A percentile compares a stretch with the other conserved stretches of the same genome.
Evolutionary conservation across 1,140 invertebrate genomes (phyloP).

Genomic region (Elymnias hypermnestra): DNA sequence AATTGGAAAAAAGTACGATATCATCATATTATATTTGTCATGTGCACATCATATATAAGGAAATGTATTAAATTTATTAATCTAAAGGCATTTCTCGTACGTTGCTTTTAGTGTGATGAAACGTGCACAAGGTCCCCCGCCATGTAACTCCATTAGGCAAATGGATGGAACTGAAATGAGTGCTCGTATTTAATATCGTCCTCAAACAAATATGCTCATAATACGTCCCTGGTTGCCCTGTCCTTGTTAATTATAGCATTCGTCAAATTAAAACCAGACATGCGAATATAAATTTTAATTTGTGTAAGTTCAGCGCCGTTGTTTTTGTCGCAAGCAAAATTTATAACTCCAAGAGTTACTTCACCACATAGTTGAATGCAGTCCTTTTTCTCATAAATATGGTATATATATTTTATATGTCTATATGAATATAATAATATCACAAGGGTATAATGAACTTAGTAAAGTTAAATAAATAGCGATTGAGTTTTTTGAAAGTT

Average conservation of each 20-base stretch:
- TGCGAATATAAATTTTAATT: background rate
- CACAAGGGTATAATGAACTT: too few relatives aligned
- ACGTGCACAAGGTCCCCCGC: conserved; percentile 58
- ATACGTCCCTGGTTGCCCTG: conserved; percentile 36
- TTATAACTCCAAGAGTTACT: too few relatives aligned
- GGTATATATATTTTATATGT: too few relatives aligned
- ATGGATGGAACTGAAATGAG: conserved; percentile 59
- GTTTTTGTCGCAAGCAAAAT: too few relatives aligned
- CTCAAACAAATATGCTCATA: conserved; percentile 60
- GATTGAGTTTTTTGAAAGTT: too few relatives aligned
- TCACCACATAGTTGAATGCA: too few relatives aligned
- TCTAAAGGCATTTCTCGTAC: conserved; percentile 57
- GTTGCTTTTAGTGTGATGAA: conserved; percentile 71
- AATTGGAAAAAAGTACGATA: too few relatives aligned
- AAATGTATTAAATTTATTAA: conserved; percentile 58
- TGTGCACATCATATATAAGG: conserved; percentile 13
- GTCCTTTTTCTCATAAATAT: too few relatives aligned
- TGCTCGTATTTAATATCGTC: conserved; percentile 58
- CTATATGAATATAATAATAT: too few relatives aligned
- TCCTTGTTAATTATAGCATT: conserved; percentile 1
- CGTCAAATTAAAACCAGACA: background rate
- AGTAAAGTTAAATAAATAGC: too few relatives aligned
- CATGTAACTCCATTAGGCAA: conserved; percentile 69
- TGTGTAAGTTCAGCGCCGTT: background rate
- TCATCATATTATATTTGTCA: background rate